These are phyloP conservation scores for Sclerurus mexicanus DNA, from an alignment of 2,113 vertebrate species.

Conservation along the genomic window DNA sequence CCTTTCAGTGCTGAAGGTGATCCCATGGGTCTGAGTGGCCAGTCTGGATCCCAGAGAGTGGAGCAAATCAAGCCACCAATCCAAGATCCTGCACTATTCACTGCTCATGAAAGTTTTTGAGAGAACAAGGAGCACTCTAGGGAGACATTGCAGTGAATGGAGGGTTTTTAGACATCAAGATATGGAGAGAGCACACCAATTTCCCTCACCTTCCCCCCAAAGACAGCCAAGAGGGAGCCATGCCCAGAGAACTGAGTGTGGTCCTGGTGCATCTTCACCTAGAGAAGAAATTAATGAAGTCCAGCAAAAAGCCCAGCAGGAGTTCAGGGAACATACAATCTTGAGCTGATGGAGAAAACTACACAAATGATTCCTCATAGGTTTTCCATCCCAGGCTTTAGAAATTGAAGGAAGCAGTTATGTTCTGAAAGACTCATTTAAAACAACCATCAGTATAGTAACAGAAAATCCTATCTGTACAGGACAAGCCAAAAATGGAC, in stretches of 20 bases:
- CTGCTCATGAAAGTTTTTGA: not conserved
- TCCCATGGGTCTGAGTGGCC: not conserved
- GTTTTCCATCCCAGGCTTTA: not conserved
- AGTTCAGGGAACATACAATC: not conserved
- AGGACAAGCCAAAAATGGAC: not conserved
- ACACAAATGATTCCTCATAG: not conserved
- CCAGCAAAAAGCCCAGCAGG: not conserved
- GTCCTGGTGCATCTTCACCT: not conserved
- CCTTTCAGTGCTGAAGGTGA: not conserved
- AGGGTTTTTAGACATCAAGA: not conserved
- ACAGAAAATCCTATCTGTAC: not conserved
- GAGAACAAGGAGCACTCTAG: not conserved
- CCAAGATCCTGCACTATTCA: not conserved
- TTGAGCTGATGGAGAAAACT: not conserved
- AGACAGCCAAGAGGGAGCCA: not conserved
- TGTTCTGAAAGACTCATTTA: not conserved
- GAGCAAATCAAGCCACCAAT: not conserved
- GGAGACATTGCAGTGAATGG: rapidly evolving
- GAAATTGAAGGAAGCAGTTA: not conserved
- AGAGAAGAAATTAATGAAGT: not conserved
- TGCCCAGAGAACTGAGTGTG: not conserved
- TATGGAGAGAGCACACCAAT: not conserved
- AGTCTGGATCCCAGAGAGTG: not conserved
- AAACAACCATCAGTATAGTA: not conserved
- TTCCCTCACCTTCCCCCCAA: not conserved